Conservation (phyloP, 35 echinoderm and acorn worm species). For the Nesometra sesokonis region DNA sequence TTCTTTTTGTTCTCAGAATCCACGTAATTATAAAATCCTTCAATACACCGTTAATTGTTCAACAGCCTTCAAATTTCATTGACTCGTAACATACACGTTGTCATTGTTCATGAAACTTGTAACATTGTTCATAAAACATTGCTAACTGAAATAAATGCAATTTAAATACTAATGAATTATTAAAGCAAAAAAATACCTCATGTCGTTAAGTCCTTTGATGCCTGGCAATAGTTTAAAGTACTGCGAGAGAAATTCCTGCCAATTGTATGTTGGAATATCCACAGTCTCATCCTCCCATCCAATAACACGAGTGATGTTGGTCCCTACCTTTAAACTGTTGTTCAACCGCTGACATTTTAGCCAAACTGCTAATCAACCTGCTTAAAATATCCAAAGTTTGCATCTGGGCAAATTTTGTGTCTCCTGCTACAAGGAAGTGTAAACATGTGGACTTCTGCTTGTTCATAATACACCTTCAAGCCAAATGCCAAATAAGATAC, state of each 20-base stretch:
- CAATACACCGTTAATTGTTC: no score
- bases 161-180: no score
- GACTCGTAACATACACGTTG: no score
- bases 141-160: no score
- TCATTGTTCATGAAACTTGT: no score
- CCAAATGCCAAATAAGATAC: constrained; percentile 49
- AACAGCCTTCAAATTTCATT: no score
- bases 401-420: no score
- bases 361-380: background rate
- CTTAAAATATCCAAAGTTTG: background rate
- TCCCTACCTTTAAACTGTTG: background rate
- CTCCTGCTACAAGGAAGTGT: background rate
- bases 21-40: no score
- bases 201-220: no score
- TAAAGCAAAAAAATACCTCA: no score
- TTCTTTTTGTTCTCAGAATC: no score
- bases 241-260: background rate
- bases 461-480: background rate
- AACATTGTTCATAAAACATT: no score
- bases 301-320: background rate
- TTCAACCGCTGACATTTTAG: background rate
- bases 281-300: background rate
- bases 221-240: background rate
- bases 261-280: background rate
- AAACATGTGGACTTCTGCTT: background rate